Base-by-base conservation (phyloP, 2,888 invertebrate species). In the Beris chalybata region DNA sequence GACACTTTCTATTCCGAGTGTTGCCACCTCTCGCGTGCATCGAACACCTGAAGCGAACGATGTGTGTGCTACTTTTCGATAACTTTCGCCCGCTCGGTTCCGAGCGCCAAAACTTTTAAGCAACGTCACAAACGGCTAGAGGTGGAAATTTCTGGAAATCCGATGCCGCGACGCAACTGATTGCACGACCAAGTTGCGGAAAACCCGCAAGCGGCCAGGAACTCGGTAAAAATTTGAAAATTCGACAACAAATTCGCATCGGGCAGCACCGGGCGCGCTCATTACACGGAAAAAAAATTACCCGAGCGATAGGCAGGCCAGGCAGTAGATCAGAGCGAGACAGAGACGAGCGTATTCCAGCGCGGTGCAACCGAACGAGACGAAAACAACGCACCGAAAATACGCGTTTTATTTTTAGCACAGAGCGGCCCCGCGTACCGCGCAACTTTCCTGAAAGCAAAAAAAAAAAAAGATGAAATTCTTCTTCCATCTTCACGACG, bases 401-500 rank as follows among this genome's bases (percentile, higher is more conserved):
- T 68, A 69, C 66, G 66, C 68, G 68, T 69, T 69, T 68, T 69
- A 69, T 69, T 69, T 69, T 69, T 69, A 69, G 68, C 68, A 69
- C 65, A 61, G 43, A 31, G 64, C 67, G 4, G 38, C 38, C 38
- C 7, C 38, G 38, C 31, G 38, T 48, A 30, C 48, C 31, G 13
- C 22, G 22, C 22, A 22, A 22, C 22, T 22, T 22, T 22, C 22
- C 22, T 22, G 22, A 22, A 22, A 22, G 48, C 52, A 57, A 65
- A 61, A 50, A 50, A 50, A 61, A 43, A 61, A 43, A 50, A 61
- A 61, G 64, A 65, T 67, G 59, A 65, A 65, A 67, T 59, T 65
- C 65, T 64, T 67, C 65, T 59, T 59, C 31, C 52, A 48, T 47
- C 54, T 58, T 48, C 59, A 22, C 53, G 53, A 15, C 30, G 29